Percentiles rank a stretch among this genome's conserved stretches.
Evolutionary conservation across 2,888 invertebrate species (phyloP).

Genomic region (Liodrosophila aerea): DNA sequence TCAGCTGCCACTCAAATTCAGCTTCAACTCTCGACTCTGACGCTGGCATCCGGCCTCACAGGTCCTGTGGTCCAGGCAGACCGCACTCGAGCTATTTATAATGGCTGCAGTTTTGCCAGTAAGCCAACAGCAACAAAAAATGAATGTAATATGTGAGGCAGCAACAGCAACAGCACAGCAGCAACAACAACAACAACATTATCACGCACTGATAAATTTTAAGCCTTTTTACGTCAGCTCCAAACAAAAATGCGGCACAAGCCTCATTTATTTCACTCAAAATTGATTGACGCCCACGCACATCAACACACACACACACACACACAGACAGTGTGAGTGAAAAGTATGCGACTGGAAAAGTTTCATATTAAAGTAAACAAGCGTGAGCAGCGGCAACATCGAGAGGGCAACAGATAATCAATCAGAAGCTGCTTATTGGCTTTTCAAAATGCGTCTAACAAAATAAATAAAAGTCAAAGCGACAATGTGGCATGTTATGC

Average conservation of each 20-base stretch:
- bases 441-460: conserved; percentile 72
- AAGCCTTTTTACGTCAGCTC: conserved; percentile 51
- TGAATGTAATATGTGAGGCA: conserved; percentile 11
- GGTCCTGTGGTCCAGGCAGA: conserved; percentile 6
- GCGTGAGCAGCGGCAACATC: conserved; percentile 25
- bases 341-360: conserved; percentile 20
- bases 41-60: conserved; percentile 18
- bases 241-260: conserved; percentile 42
- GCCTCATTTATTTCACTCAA: conserved; percentile 70
- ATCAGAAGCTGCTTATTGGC: conserved; percentile 76
- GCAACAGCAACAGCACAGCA: conserved; percentile 14
- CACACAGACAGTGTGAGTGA: conserved; percentile 3
- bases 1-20: conserved; percentile 27
- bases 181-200: conserved; percentile 13
- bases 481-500: conserved; percentile 65
- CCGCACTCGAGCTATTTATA: conserved; percentile 43
- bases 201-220: conserved; percentile 37
- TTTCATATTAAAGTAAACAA: conserved; percentile 42
- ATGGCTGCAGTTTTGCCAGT: conserved; percentile 17
- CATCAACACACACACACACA: conserved; percentile 10
- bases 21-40: neutral
- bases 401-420: conserved; percentile 64
- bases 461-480: conserved; percentile 74
- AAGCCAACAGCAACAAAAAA: conserved; percentile 1
- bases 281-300: conserved; percentile 64